phyloP scores from a whole-genome alignment of 2,113 vertebrate genomes.

The Rhadina sibilatrix region DNA sequence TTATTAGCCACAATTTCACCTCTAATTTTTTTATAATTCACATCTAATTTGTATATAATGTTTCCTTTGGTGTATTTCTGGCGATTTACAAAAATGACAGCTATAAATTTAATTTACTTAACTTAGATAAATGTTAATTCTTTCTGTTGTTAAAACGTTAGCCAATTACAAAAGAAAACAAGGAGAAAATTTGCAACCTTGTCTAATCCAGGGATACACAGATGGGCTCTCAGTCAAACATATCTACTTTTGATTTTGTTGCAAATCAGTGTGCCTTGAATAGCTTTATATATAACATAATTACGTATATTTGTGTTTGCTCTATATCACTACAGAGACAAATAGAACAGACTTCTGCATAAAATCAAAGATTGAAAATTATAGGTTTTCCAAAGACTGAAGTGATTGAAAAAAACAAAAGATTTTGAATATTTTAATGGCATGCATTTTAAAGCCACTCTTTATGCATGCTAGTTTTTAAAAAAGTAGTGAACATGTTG shows the following conservation, averaged over 20 bases:
- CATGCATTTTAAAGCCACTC: neutral
- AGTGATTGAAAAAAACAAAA: neutral
- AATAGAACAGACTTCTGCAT: neutral
- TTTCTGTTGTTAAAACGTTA: neutral
- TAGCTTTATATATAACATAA: neutral
- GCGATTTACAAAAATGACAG: neutral
- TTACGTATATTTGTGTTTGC: neutral
- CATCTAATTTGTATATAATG: neutral
- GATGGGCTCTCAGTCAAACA: neutral
- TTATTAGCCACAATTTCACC: neutral
- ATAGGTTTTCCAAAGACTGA: neutral
- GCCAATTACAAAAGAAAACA: neutral
- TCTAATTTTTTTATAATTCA: neutral
- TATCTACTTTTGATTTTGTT: neutral
- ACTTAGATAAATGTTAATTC: neutral
- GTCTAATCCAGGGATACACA: neutral
- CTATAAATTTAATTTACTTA: neutral
- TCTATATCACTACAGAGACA: neutral
- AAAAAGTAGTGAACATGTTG: neutral
- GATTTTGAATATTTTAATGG: neutral
- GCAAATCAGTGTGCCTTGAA: neutral
- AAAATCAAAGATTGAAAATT: neutral
- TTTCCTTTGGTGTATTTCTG: neutral
- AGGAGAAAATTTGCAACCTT: neutral
- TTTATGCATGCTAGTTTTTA: neutral